Base-by-base conservation (phyloP, 2,113 vertebrate species). In the Psophia crepitans region DNA sequence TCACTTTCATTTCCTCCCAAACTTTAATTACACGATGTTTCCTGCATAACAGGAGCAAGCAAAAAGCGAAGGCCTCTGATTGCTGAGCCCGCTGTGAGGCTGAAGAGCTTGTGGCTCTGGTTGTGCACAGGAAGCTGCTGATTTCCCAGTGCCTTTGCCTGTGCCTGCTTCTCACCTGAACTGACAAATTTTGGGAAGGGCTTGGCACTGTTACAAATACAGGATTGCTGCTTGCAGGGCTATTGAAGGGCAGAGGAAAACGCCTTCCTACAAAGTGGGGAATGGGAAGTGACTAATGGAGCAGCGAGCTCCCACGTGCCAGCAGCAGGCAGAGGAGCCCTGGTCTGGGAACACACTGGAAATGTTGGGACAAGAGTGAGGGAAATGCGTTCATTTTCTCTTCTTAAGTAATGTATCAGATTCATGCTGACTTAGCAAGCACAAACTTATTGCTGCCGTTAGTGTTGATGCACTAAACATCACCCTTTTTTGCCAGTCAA, bases 261-360 rank as follows among this genome's bases (percentile, higher is more conserved):
- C 0, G 2, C 21, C 15, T 79, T 87, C 21, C 23, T n/a, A 2
- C 3, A 2, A 57, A 28, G 13, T 24, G 33, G 54, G 37, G 56
- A 88, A 53, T 26, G 49, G 30, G 28, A 78, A 46, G 26, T 49
- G 33, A 46, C 28, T 48, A 26, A 20, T 3, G 26, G 49, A 80
- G 32, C 80, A 0, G 0, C 0, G 4, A 84, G 33, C 10, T 66
- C 48, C 48, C 0, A 1, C 15, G 39, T 43, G 23, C 23, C 44
- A 43, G 39, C 11, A 73, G 33, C 2, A 11, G 24, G 8, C 37
- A 84, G 77, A 65, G 44, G 35, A 61, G 44, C 9, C 5, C 7
- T 44, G 48, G 2, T 33, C 7, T 21, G 41, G 28, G 39, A 18
- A 17, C 11, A 46, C 0, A 1, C 27, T 46, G 24, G 63, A 73